These are phyloP conservation scores for Ciconia nigra DNA, from an alignment of 2,797 vertebrate species.

Conservation along the genomic window DNA sequence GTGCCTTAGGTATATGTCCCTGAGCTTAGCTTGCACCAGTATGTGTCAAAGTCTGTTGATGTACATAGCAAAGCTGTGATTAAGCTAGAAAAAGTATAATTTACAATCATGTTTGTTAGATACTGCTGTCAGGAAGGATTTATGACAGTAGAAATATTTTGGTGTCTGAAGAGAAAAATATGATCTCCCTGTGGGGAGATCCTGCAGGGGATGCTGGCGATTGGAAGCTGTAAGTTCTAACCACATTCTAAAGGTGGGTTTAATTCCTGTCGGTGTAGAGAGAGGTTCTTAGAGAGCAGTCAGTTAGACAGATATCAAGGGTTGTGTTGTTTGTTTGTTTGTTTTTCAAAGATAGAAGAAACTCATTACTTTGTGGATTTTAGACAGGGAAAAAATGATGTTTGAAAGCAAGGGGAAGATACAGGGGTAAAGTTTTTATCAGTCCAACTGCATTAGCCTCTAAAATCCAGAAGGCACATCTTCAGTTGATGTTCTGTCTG, in stretches of 20 bases:
- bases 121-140: not conserved
- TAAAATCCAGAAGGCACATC: not conserved
- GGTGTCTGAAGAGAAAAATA: not conserved
- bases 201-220: accelerated
- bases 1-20: not conserved
- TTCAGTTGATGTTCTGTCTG: not conserved
- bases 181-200: not conserved
- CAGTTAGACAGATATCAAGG: not conserved
- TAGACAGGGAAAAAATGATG: not conserved
- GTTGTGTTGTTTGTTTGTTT: not conserved
- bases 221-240: not conserved
- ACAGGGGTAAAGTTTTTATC: not conserved
- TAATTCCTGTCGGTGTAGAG: not conserved
- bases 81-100: not conserved
- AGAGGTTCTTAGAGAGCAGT: not conserved
- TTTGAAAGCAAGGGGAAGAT: not conserved
- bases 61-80: not conserved
- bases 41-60: not conserved
- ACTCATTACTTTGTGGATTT: not conserved
- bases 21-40: not conserved
- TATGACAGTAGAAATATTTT: not conserved
- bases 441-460: not conserved
- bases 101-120: not conserved
- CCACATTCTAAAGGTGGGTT: not conserved
- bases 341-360: not conserved